Conservation (phyloP, 1,140 invertebrate species). For the Drosophila persimilis region DNA sequence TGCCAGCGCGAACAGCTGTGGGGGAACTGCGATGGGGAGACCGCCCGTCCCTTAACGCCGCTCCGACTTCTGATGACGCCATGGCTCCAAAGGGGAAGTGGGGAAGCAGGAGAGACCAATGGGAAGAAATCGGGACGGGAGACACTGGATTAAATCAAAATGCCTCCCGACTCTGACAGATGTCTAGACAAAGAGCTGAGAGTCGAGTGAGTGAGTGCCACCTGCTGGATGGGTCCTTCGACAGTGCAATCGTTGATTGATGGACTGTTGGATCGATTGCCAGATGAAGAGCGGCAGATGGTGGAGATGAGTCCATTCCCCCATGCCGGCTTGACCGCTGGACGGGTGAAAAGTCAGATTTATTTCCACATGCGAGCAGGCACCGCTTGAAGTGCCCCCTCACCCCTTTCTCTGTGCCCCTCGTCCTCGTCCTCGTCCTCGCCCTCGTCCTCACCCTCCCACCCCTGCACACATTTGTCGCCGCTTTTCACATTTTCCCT, state of each 20-base stretch:
- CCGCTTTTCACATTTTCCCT: conserved; percentile 29
- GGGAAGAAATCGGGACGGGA: neutral
- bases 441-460: too few relatives aligned
- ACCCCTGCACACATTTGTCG: conserved; percentile 31
- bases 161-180: conserved; percentile 31
- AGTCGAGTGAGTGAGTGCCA: conserved; percentile 14
- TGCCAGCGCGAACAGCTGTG: conserved; percentile 49
- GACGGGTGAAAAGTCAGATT: conserved; percentile 8
- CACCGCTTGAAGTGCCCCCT: too few relatives aligned
- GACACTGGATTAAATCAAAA: conserved; percentile 15
- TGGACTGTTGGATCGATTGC: conserved; percentile 25
- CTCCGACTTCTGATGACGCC: conserved; percentile 29
- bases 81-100: conserved; percentile 18
- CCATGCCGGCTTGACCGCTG: conserved; percentile 21
- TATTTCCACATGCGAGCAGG: neutral
- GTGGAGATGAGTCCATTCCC: too few relatives aligned
- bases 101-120: neutral
- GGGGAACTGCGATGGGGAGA: conserved; percentile 1
- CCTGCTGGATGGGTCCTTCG: neutral
- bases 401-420: neutral
- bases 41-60: neutral
- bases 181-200: conserved; percentile 38
- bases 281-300: neutral
- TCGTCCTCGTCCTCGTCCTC: too few relatives aligned
- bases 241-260: conserved; percentile 4